Percentiles rank a stretch among this genome's conserved stretches.
phyloP scores from a whole-genome alignment of 2,113 vertebrate genomes.

The Sitta europaea region DNA sequence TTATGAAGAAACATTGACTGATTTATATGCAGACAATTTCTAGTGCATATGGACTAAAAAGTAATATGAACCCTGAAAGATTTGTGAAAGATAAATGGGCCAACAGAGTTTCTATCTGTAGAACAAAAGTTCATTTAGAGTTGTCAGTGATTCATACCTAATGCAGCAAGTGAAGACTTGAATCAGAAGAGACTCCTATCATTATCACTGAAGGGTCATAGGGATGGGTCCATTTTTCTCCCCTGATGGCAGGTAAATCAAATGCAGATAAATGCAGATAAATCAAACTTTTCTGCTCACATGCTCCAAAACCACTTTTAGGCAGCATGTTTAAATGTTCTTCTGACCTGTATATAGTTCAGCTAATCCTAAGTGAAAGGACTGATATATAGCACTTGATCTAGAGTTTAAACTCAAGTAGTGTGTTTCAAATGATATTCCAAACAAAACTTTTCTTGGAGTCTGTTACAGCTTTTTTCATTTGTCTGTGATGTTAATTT shows the following conservation, averaged over 20 bases:
- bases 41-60: neutral
- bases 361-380: neutral
- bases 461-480: neutral
- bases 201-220: neutral
- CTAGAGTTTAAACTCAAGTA: neutral
- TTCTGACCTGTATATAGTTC: neutral
- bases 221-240: neutral
- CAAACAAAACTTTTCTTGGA: neutral
- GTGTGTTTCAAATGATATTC: neutral
- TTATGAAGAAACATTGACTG: neutral
- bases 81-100: neutral
- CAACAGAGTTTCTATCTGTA: neutral
- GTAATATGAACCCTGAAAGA: neutral
- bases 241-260: neutral
- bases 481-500: neutral
- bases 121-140: conserved; percentile 1
- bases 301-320: neutral
- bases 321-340: neutral
- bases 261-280: neutral
- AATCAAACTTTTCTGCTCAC: neutral
- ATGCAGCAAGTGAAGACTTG: neutral
- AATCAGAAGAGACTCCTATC: neutral
- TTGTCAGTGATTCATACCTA: neutral
- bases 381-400: neutral
- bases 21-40: neutral